Evolutionary conservation across 2,797 vertebrate species (phyloP), one percentile per base, ranked within the genome.

Genomic region (Coccyzus lansbergi): DNA sequence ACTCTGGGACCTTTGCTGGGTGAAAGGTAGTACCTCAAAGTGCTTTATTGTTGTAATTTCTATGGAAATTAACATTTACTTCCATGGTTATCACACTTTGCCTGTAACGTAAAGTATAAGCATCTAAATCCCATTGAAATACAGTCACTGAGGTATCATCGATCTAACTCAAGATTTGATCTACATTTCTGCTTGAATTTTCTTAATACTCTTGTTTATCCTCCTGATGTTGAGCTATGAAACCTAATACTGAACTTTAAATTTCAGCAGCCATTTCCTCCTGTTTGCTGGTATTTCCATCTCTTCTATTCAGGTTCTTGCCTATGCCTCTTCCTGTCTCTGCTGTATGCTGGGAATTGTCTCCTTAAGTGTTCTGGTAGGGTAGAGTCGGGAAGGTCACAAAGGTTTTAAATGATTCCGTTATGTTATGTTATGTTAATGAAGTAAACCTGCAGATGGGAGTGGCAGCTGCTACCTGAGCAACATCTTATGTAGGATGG

Each of bases 31-130:
- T 91, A 86, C 63, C 80, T 94, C 88, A 82, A 81, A 65, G 70
- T 95, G 74, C 52, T 96, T 96, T 96, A 94, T 82, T 94, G 90
- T 94, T 92, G 88, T 84, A 96, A 96, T 96, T 96, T 96, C 92
- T 83, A 88, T 94, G 95, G 93, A 96, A 94, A 96, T 95, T 95
- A 95, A 92, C 88, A 82, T 82, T 82, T 94, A 82, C 92, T 79
- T 82, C 77, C 74, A 58, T 46, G 70, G 63, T 94, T 96, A 94
- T 92, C 89, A 83, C 72, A 63, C 42, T 93, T 89, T 51, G 40
- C 12, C 74, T 84, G 63, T 58, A 80, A 87, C 49, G 64, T 75
- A 76, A 82, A 28, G 24, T 82, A 88, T 67, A 93, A 70, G 67
- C 36, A 64, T 52, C 92, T 86, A 94, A 84, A 88, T 79, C 44